These are phyloP conservation scores for Pseudochirops corinnae DNA, from an alignment of 2,797 vertebrate species.

Conservation along the genomic window DNA sequence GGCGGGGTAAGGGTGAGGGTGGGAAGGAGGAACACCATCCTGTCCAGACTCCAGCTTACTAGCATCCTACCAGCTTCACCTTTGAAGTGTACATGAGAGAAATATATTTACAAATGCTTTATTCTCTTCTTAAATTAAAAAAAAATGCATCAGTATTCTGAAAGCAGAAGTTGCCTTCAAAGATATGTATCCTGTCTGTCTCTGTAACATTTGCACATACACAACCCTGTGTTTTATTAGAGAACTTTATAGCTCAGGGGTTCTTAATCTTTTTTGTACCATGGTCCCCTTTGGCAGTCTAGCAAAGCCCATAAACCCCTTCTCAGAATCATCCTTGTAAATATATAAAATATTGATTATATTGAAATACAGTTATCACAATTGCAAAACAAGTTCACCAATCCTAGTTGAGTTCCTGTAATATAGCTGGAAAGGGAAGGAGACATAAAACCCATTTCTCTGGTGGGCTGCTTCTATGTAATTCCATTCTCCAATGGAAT, in stretches of 20 bases:
- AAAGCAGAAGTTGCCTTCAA: conserved; percentile 55
- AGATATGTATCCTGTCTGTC: conserved; percentile 11
- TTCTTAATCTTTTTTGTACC: neutral
- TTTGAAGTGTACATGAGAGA: conserved; percentile 77
- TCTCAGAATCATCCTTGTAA: neutral
- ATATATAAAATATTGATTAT: neutral
- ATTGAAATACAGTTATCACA: neutral
- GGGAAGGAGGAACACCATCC: conserved; percentile 38
- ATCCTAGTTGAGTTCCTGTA: neutral
- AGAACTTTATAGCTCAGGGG: neutral
- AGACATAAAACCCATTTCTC: neutral
- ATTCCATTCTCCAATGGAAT: neutral
- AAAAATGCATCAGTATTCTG: conserved; percentile 64
- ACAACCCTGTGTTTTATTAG: neutral
- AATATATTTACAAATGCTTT: conserved; percentile 83
- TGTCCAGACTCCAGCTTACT: conserved; percentile 70
- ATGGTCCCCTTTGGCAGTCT: neutral
- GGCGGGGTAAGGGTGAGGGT: conserved; percentile 24
- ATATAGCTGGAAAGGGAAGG: neutral
- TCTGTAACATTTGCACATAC: neutral
- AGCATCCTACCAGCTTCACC: conserved; percentile 70
- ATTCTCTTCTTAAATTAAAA: conserved; percentile 83
- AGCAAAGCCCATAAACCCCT: neutral
- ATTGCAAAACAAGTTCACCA: neutral
- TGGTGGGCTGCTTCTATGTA: neutral